Conservation (phyloP, 1,140 invertebrate genomes). For the Kradibia gibbosae region DNA sequence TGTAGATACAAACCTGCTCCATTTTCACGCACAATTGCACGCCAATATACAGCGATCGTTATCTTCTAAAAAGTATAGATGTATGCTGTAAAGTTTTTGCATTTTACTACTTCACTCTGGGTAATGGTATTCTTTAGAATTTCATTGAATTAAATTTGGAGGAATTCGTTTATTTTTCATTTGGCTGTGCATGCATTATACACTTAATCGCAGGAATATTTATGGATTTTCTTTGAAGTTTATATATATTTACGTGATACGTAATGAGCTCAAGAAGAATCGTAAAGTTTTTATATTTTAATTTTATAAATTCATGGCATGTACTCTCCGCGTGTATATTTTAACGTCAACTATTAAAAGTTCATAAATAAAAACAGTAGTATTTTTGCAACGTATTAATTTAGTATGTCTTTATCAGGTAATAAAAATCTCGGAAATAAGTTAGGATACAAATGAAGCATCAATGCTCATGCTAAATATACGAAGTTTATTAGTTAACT, state of each 20-base stretch:
- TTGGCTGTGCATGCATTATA: neutral
- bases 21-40: constrained; percentile 22
- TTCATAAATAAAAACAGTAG: too few relatives aligned
- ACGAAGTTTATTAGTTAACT: neutral
- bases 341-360: too few relatives aligned
- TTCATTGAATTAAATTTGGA: constrained; percentile 30
- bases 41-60: neutral
- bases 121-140: constrained; percentile 1
- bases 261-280: too few relatives aligned
- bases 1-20: neutral
- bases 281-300: too few relatives aligned
- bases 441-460: neutral
- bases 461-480: neutral
- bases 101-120: constrained; percentile 8
- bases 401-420: too few relatives aligned
- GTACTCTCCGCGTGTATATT: too few relatives aligned
- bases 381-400: too few relatives aligned
- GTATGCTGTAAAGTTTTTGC: constrained; percentile 27
- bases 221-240: too few relatives aligned
- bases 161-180: neutral
- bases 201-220: too few relatives aligned
- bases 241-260: too few relatives aligned
- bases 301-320: too few relatives aligned
- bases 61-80: neutral
- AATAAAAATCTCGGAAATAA: neutral